Evolutionary conservation across 92 coral and sea anemone genomes (phyloP), one percentile per base, ranked within the genome.

Genomic region (Porites divaricata): DNA sequence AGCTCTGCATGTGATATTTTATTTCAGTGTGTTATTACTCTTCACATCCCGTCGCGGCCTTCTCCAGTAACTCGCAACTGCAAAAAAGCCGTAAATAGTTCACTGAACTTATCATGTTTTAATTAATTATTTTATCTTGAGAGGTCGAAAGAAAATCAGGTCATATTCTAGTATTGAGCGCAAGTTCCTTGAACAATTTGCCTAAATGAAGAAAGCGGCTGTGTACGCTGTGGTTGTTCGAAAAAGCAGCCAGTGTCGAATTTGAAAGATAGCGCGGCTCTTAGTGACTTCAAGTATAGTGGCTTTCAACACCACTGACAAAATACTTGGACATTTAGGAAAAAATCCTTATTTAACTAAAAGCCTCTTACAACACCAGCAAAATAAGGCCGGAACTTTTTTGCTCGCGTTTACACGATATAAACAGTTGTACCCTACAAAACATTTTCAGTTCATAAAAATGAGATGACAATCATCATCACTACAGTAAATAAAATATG

Each of bases 1-100:
- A 3, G 48, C 72, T 41, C 79, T 7, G 19, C 86, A 72, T 72
- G 86, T 72, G 86, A 72, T 28, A 10, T 11, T 82, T 61, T 23
- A 59, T 62, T 19, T 8, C 21, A 79, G 15, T 67, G 78, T 81
- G 70, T 56, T n/a, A 69, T 35, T 35, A 70, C 72, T 61, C 72
- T 82, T 72, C 49, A 72, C 26, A n/a, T 50, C 72, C 63, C 79
- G 79, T 51, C n/a, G 59, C 16, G 11, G 14, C 19, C 24, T 79
- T 13, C 35, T 48, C 23, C 49, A 49, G 23, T 61, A 20, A 23
- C 79, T 16, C 58, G 24, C 50, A 12, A 48, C 35, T 9, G 41
- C 25, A 12, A 72, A 26, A 54, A 57, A 41, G 69, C 77, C 57
- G 71, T 12, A 63, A 77, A 75, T 57, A 75, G 52, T 24, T 75